Base-by-base conservation (phyloP, 1,140 invertebrate species). In the Ips typographus region DNA sequence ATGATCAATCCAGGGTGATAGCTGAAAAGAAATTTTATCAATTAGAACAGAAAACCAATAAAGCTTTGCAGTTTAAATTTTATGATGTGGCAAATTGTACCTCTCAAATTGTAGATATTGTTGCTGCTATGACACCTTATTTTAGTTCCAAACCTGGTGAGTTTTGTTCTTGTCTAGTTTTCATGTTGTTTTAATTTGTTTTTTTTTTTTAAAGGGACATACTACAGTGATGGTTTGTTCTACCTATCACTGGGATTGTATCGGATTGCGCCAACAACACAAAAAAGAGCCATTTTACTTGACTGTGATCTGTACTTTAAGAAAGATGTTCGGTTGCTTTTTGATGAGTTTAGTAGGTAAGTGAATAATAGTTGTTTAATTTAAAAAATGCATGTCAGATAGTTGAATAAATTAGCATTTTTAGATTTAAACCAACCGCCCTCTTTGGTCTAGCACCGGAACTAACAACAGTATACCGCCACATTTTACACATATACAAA, bases 181-280 rank as follows among this genome's bases (percentile, higher is more conserved):
- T 7, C 53, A 56, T 56, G 22, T 56, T 56, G 38, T 37, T 49
- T 2, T 49, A 49, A 49, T 1, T 56, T 56, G 53, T 1, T 56
- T n/a, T 22, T 56, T 47, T 47, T 49, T 2, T 49, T 78, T 79
- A 68, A 84, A 73, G 89, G 90, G 69, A 87, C 90, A 1, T 94
- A 94, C 76, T 94, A 94, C 76, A 92, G 90, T 61, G 90, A 94
- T 81, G 86, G 90, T 1, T 78, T 94, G 1, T 95, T 94, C 77
- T 94, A 91, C 77, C 76, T 94, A 2, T 94, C 93, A 0, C 81
- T 93, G 3, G 90, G 89, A 2, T 77, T 94, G 8, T 88, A 94
- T 79, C 82, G 85, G 73, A 86, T 94, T 53, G 85, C 91, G 36
- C 87, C 88, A 4, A 74, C 75, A 0, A 80, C 83, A 61, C 84